Base-by-base conservation (phyloP, 1,140 invertebrate genomes). In the Cyphomyrmex costatus region DNA sequence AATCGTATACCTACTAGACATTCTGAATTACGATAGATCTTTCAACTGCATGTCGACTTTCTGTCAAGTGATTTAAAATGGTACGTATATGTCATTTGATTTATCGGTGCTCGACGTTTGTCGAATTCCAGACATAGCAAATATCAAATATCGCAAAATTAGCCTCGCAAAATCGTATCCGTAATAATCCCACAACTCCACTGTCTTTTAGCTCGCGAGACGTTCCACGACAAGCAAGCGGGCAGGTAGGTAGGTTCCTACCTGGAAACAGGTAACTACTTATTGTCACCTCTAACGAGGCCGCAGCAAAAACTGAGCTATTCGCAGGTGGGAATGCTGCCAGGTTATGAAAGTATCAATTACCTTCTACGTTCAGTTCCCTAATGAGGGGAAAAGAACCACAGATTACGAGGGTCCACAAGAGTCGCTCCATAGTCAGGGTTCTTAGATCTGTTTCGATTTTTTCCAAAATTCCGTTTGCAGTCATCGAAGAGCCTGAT, bases 211-310 rank as follows among this genome's bases (percentile, higher is more conserved):
- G 19, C 12, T 68, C 49, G 66, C 61, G 86, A 68, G 33, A 89
- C 83, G 86, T 88, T 87, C 86, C 78, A 71, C 65, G 70, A 66
- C 76, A 66, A 49, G 70, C 65, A 56, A 61, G 85, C 79, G 21
- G 30, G 36, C 82, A 78, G 85, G 78, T 77, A 80, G 87, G 83
- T 71, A 89, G 86, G 71, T 86, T 92, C 77, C 78, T 94, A 94
- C 93, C 90, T 94, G 91, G 93, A 94, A 94, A 93, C 89, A 85
- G 90, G 82, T 92, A 93, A 93, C 93, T 94, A 94, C 92, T 94
- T 94, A 94, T 94, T 94, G 94, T 94, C 94, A 94, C 93, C 93
- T 94, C 87, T 94, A 94, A 94, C 92, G 94, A 94, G 93, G 89
- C 92, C 85, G 80, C 71, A 4, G 86, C 87, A 94, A 93, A 92